Conservation (phyloP, 2,797 vertebrate species). For the Erpetoichthys calabaricus region DNA sequence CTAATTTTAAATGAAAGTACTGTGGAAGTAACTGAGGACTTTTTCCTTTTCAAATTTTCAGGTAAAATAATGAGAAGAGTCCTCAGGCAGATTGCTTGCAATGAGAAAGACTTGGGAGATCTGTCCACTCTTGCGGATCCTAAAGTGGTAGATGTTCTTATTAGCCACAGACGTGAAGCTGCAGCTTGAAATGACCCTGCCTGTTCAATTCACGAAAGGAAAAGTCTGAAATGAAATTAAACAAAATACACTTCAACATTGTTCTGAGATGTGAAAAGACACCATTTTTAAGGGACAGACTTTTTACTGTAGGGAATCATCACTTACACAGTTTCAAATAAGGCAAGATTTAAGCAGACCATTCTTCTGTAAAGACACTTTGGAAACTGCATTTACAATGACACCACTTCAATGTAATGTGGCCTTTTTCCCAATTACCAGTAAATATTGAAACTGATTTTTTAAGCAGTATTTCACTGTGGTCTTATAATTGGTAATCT, state of each 20-base stretch:
- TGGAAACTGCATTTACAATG: too few species aligned
- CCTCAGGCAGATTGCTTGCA: constrained; percentile 55
- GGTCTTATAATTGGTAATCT: too few species aligned
- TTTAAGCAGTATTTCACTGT: too few species aligned
- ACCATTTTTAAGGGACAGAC: too few species aligned
- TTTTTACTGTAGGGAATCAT: too few species aligned
- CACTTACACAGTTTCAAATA: too few species aligned
- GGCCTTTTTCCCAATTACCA: too few species aligned
- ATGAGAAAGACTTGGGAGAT: constrained; percentile 61
- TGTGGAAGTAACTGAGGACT: background rate
- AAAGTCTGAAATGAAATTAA: constrained; percentile 6
- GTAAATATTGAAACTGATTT: too few species aligned
- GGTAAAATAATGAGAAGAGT: constrained; percentile 65
- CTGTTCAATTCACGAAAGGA: background rate
- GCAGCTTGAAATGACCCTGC: constrained; percentile 34
- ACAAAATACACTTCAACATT: background rate
- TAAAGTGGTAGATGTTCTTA: constrained; percentile 56
- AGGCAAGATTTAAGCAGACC: too few species aligned
- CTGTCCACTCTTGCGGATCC: constrained; percentile 62
- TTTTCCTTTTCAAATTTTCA: constrained; percentile 15
- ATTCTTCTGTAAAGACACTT: too few species aligned
- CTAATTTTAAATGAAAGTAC: background rate
- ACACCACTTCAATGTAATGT: too few species aligned
- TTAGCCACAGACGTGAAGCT: constrained; percentile 54
- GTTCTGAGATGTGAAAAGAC: too few species aligned